These are phyloP conservation scores for Mayetiola destructor DNA, from an alignment of 2,888 invertebrate species.

Conservation along the genomic window DNA sequence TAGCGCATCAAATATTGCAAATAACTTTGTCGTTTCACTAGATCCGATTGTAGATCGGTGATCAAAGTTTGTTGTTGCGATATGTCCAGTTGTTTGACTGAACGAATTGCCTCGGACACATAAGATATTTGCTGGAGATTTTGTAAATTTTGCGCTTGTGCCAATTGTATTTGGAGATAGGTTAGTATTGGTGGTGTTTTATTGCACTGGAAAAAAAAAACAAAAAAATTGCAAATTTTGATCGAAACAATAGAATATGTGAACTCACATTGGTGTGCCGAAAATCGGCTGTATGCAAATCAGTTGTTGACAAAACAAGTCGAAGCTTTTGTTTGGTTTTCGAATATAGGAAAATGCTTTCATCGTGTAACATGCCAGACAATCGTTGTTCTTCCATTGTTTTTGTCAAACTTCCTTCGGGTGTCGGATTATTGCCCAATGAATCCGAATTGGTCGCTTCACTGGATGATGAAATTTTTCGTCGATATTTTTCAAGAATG, in stretches of 20 bases:
- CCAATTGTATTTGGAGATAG: slow-evolving; percentile 58
- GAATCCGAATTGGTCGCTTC: slow-evolving; percentile 37
- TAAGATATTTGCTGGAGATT: slow-evolving; percentile 63
- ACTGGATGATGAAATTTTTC: slow-evolving; percentile 45
- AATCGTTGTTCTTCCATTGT: background rate
- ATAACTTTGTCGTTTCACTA: slow-evolving; percentile 61
- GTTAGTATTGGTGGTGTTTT: slow-evolving; percentile 41
- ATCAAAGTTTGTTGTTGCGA: slow-evolving; percentile 58
- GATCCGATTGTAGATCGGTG: slow-evolving; percentile 59
- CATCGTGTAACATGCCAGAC: slow-evolving; percentile 22
- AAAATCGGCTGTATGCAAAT: slow-evolving; percentile 54
- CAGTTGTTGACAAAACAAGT: slow-evolving; percentile 77
- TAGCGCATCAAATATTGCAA: slow-evolving; percentile 68
- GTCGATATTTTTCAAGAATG: slow-evolving; percentile 86
- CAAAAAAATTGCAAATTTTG: background rate
- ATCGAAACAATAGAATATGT: background rate
- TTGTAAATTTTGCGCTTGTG: slow-evolving; percentile 67
- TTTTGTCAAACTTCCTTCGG: slow-evolving; percentile 1
- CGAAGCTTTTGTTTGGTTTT: slow-evolving; percentile 68
- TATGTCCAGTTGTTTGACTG: slow-evolving; percentile 56
- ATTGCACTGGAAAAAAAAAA: slow-evolving; percentile 22
- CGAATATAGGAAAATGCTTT: slow-evolving; percentile 25
- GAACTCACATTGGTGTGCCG: slow-evolving; percentile 39
- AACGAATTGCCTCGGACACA: slow-evolving; percentile 69
- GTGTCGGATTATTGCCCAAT: slow-evolving; percentile 26